phyloP scores from a whole-genome alignment of 2,888 invertebrate species.

The Lasius fuliginosus region DNA sequence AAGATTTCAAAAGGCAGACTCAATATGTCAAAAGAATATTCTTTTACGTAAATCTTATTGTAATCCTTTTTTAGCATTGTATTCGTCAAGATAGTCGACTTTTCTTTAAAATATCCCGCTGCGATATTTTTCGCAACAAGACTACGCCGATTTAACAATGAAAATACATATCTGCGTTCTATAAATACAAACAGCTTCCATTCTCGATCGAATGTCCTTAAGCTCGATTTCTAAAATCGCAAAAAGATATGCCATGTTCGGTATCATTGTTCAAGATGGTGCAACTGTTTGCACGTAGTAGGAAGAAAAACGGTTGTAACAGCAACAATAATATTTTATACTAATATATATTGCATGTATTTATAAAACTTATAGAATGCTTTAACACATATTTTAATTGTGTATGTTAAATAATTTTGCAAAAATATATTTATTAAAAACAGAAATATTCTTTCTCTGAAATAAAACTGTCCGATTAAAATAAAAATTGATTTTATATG shows the following conservation, averaged over 20 bases:
- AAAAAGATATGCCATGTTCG: conserved; percentile 76
- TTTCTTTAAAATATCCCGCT: not conserved
- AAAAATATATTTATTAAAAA: not conserved
- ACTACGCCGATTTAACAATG: not conserved
- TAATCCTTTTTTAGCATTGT: not conserved
- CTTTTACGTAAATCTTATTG: not conserved
- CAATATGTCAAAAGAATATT: not conserved
- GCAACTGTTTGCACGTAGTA: conserved; percentile 64
- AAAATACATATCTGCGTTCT: not conserved
- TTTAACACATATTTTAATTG: not conserved
- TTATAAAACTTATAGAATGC: not conserved
- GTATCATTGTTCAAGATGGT: conserved; percentile 77
- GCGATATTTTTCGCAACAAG: not conserved
- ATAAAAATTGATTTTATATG: not conserved
- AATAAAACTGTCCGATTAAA: not conserved
- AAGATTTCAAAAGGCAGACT: not conserved
- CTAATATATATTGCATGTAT: not conserved
- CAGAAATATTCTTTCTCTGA: not conserved
- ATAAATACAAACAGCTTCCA: conserved; percentile 6
- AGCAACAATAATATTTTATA: not conserved
- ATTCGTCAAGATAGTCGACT: not conserved
- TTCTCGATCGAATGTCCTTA: conserved; percentile 80
- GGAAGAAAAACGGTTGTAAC: conserved; percentile 14
- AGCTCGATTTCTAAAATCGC: conserved; percentile 83
- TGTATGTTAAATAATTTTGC: not conserved